Evolutionary conservation across 2,888 invertebrate species (phyloP), one percentile per base, ranked within the genome.

Genomic region (Hirtodrosophila cameraria): DNA sequence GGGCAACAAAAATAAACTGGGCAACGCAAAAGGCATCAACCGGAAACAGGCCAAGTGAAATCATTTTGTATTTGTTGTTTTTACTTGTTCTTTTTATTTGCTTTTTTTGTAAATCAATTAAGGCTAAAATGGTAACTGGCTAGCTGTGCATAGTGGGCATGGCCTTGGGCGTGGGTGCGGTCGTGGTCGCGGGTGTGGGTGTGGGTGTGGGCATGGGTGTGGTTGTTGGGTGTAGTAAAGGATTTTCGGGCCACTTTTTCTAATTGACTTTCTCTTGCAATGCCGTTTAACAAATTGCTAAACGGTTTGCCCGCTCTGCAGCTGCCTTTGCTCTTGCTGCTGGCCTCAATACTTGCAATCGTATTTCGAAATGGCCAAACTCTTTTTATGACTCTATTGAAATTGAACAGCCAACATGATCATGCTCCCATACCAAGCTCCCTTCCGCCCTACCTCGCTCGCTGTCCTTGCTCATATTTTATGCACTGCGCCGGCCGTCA

Each of bases 381-480:
- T 64, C 57, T 64, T 77, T 77, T 64, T 79, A 65, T 73, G 76
- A 60, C 59, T 65, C 49, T 46, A 69, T 65, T 68, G 75, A 73
- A 73, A 57, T 58, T 54, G 65, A 50, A 25, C 60, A 36, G 45
- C 46, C 36, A 62, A 58, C 60, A 55, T 28, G 16, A 28, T 35
- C 41, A n/a, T 6, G 5, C 15, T 7, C 31, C 23, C 12, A 7
- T n/a, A 6, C 30, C 30, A 6, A 13, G 12, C 4, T n/a, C 6
- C 18, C 3, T 8, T 2, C 18, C 20, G 16, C 23, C 12, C 36
- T 5, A 8, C 27, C 41, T 12, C 28, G 41, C 50, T 27, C 13
- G 30, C 30, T 71, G 71, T 64, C 77, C 63, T 66, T 66, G 71
- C 57, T 63, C 63, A 80, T 81, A 75, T 68, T 75, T 78, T 67